phyloP scores from a whole-genome alignment of 2,888 invertebrate species.

The Periphyllus acericola region DNA sequence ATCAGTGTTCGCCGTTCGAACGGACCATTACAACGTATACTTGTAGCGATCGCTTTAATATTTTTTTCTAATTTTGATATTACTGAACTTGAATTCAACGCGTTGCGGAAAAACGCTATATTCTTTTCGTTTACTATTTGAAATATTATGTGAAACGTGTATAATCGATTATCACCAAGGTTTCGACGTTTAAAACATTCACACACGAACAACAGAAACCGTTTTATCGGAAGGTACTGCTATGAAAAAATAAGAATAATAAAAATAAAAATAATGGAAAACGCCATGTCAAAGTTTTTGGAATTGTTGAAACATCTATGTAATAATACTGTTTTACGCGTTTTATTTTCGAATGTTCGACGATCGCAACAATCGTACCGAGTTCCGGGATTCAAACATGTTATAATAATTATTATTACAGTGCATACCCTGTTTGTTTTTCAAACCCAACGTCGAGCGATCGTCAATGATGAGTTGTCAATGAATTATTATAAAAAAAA shows the following conservation, averaged over 20 bases:
- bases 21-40: no score
- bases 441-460: neutral
- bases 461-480: neutral
- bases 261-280: constrained; percentile 18
- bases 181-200: constrained; percentile 1
- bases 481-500: neutral
- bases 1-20: neutral
- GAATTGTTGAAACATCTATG: neutral
- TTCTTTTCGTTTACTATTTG: constrained; percentile 9
- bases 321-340: no score
- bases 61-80: neutral
- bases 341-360: neutral
- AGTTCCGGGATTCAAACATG: no score
- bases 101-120: neutral
- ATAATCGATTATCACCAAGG: constrained; percentile 45
- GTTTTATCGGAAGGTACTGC: neutral
- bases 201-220: neutral
- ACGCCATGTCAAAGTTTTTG: neutral
- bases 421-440: neutral
- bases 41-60: neutral
- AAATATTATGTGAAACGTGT: neutral
- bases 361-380: neutral
- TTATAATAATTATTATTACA: neutral
- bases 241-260: neutral
- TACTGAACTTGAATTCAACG: neutral